These are phyloP conservation scores for Pantherophis guttatus DNA, from an alignment of 2,113 vertebrate species.

Conservation along the genomic window DNA sequence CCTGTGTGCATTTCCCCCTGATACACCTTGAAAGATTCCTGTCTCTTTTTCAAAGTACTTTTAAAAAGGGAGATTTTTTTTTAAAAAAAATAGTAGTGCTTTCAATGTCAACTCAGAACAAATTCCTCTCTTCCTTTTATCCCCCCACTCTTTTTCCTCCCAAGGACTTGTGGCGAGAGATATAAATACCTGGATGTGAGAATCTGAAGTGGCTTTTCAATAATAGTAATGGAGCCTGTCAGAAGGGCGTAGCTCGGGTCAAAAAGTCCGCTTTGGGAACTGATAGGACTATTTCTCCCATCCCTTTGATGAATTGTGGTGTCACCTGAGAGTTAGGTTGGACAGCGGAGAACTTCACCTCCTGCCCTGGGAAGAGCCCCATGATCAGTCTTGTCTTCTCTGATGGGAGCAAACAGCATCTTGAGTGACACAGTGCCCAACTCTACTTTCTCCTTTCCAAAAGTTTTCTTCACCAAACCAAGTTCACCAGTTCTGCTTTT, in stretches of 20 bases:
- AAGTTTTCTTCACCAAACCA: background rate
- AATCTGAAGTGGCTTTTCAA: conserved; percentile 21
- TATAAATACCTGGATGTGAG: conserved; percentile 30
- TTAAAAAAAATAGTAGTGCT: background rate
- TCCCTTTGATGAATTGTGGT: conserved; percentile 25
- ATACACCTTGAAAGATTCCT: background rate
- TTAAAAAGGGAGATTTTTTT: background rate
- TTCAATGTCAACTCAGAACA: conserved; percentile 1
- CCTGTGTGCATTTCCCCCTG: background rate
- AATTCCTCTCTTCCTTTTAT: background rate
- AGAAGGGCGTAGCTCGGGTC: conserved; percentile 34
- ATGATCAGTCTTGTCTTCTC: background rate
- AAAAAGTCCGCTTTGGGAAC: conserved; percentile 19
- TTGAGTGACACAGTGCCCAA: background rate
- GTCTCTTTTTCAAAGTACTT: background rate
- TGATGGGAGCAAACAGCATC: background rate
- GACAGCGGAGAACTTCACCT: background rate
- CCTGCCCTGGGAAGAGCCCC: background rate
- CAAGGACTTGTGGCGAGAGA: conserved; percentile 35
- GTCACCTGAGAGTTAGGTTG: conserved; percentile 21
- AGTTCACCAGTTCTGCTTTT: background rate
- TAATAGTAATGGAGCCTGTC: conserved; percentile 14
- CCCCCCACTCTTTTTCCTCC: background rate
- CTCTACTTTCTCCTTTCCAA: background rate
- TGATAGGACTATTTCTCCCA: background rate